phyloP scores from a whole-genome alignment of 1,140 invertebrate genomes.

The Xylocopa sonorina region DNA sequence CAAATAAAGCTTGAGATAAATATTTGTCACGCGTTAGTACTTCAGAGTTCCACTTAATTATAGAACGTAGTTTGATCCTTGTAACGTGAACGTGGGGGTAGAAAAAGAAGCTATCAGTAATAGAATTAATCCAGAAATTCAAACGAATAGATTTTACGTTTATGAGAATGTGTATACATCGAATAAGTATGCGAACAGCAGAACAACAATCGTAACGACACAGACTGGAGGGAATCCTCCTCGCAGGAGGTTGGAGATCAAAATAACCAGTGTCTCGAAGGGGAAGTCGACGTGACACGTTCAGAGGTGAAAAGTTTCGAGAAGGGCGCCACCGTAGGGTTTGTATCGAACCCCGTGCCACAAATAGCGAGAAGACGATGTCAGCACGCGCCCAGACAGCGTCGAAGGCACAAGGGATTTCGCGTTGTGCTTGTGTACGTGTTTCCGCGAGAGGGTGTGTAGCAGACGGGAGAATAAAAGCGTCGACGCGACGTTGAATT shows the following conservation, averaged over 20 bases:
- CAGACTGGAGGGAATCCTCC: background rate
- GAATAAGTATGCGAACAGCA: background rate
- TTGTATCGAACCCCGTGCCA: background rate
- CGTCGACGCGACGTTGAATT: constrained; percentile 21
- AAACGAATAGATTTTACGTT: no score
- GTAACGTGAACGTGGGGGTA: no score
- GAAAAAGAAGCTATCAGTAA: no score
- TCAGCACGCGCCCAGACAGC: background rate
- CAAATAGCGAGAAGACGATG: background rate
- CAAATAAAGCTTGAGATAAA: no score
- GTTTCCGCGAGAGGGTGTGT: background rate
- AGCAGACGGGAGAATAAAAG: constrained; percentile 6
- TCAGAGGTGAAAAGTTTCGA: background rate
- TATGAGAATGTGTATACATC: no score
- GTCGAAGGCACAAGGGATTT: background rate
- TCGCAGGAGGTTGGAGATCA: background rate
- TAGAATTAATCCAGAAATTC: no score
- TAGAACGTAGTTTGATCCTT: no score
- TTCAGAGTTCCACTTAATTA: no score
- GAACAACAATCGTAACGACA: no score
- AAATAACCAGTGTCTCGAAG: background rate
- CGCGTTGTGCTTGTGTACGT: no score
- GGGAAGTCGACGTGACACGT: background rate
- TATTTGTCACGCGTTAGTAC: no score
- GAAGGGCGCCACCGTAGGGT: background rate